Evolutionary conservation across 2,113 vertebrate species (phyloP), one percentile per base, ranked within the genome.

Genomic region (Vidua macroura): DNA sequence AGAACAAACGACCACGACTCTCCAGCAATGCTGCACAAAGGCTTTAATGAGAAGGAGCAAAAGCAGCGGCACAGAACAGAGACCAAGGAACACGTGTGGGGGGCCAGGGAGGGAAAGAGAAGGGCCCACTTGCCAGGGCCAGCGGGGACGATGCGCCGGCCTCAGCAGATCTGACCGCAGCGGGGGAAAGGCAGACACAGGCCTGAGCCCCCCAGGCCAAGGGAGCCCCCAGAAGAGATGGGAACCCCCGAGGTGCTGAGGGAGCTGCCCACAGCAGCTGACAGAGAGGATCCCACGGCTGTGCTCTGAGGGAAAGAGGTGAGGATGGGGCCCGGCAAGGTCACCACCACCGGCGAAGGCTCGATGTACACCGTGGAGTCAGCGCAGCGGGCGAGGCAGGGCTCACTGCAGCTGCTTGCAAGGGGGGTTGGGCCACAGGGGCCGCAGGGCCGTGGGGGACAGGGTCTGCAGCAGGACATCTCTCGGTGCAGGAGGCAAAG

Each of bases 251-350:
- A 2, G 6, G 52, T 14, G 83, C 84, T 70, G n/a, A 87, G 84
- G 84, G 84, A 79, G 84, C 84, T 88, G 35, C 85, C 85, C 59
- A 87, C 85, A 72, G 75, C 85, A 87, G 85, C 85, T 55, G 92
- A 90, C 35, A 89, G 81, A 21, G 91, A 93, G 43, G 75, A 89
- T 52, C 91, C 86, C 74, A 93, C 49, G 7, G 86, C 86, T 16
- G 77, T 82, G 90, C 11, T 93, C 80, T 89, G 91, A 33, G 86
- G 81, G 75, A 93, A 93, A 1, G 91, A 89, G 68, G 55, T 69
- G 74, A 72, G 48, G 75, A 87, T 79, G 85, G 74, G 84, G 75
- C 84, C 74, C 7, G 66, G 56, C 75, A 87, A 2, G 85, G 75
- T 87, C 85, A 87, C 85, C 85, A 79, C 49, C 66, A 87, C 85